Evolutionary conservation across 2,888 invertebrate species (phyloP), one percentile per base, ranked within the genome.

Genomic region (Oscheius sp.): DNA sequence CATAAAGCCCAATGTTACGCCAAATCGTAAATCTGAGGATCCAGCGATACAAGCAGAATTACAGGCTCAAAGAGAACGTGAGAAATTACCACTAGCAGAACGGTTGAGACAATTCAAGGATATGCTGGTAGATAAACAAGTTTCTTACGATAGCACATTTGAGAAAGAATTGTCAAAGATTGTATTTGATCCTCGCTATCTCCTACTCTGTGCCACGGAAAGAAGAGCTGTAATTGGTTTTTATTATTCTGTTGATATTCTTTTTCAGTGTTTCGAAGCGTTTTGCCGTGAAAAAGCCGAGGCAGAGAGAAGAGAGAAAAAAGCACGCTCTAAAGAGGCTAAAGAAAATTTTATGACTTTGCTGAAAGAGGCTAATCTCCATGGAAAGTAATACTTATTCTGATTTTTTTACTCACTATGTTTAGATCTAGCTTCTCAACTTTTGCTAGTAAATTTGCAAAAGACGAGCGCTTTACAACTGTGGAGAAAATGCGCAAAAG

Each of bases 91-190:
- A 9, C 89, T 97, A 82, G 96, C 97, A 86, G 92, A 92, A 71
- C 90, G 98, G 67, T 92, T 97, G 82, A 92, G 92, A 86, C 92
- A 94, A 84, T 99, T 99, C 89, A 91, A 92, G 86, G 94, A 94
- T 87, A 94, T 99, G 94, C 90, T 99, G 82, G 91, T 92, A 64
- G 97, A 99, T 88, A 96, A 95, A 89, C 67, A 62, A 2, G 71
- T 94, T 22, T 95, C 95, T 56, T 97, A 97, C 65, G 96, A 95
- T 89, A 94, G 94, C 86, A 97, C 97, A 0, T 99, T 98, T 96
- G 97, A 98, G 89, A 98, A 98, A 88, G 98, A 99, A 87, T 90
- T 99, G 78, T 96, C 97, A 89, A 99, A 99, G 90, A 98, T 99
- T 86, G 97, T 98, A 2, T 98, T 97, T 89, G 98, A 99, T 89